A percentile compares a stretch with the other conserved stretches of the same genome.
Evolutionary conservation across 2,113 vertebrate genomes (phyloP).

Genomic region (Leuciscus idus): DNA sequence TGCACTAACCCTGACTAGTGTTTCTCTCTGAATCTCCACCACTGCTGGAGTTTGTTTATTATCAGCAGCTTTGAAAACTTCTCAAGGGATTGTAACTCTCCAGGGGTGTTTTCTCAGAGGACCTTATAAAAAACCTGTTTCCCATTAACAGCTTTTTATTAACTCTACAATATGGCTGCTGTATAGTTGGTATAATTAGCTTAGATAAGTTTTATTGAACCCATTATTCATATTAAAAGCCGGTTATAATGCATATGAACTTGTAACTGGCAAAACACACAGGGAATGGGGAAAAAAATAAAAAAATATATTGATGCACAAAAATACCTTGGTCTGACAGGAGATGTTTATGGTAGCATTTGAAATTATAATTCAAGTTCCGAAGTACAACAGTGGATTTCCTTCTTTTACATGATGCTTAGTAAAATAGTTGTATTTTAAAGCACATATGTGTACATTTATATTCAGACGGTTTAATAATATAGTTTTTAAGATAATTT

Average conservation of each 20-base stretch:
- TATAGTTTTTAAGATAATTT: not conserved
- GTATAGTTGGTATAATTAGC: conserved; percentile 20
- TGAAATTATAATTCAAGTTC: not conserved
- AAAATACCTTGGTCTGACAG: too few species aligned
- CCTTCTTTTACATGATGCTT: not conserved
- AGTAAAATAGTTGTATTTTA: not conserved
- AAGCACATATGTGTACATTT: not conserved
- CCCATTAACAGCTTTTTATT: conserved; percentile 10
- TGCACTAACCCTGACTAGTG: not conserved
- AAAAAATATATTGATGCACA: not conserved
- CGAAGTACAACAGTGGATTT: not conserved
- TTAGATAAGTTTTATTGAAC: not conserved
- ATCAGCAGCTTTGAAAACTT: conserved; percentile 1
- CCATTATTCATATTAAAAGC: conserved; percentile 24
- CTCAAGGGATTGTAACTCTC: not conserved
- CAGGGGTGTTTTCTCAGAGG: not conserved
- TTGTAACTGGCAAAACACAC: not conserved
- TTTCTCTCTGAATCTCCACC: not conserved
- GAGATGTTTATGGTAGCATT: not conserved
- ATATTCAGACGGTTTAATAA: not conserved
- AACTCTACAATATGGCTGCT: conserved; percentile 14
- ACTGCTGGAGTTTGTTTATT: not conserved
- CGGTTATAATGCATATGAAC: conserved; percentile 9
- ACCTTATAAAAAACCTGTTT: conserved; percentile 28
- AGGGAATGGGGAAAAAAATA: not conserved